Evolutionary conservation across 2,888 invertebrate genomes (phyloP).

Genomic region (Fissipunctia ypsillon): DNA sequence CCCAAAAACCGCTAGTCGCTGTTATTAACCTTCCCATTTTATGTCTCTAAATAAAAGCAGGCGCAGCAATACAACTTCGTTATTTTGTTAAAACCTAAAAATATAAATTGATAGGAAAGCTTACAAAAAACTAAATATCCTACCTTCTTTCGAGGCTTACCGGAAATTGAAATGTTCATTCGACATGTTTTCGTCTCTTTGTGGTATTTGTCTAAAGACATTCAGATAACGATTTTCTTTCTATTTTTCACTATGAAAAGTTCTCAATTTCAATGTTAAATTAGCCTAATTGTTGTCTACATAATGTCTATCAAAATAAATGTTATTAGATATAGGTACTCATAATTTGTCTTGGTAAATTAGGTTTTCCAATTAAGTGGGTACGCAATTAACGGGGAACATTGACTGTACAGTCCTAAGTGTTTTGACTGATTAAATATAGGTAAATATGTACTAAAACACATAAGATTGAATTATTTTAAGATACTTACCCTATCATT

Average conservation of each 20-base stretch:
- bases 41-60: background rate
- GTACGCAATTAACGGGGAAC: background rate
- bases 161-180: slow-evolving; percentile 32
- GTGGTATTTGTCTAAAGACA: background rate
- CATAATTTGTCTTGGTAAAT: slow-evolving; percentile 10
- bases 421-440: background rate
- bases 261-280: slow-evolving; percentile 1
- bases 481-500: too few species aligned
- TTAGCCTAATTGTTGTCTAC: slow-evolving; percentile 26
- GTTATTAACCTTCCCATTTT: slow-evolving; percentile 1
- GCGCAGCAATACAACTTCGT: background rate
- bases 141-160: background rate
- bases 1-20: background rate
- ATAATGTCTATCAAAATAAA: slow-evolving; percentile 26
- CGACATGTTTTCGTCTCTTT: slow-evolving; percentile 8
- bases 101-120: background rate
- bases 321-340: slow-evolving; percentile 1
- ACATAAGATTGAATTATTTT: background rate
- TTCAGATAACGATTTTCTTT: slow-evolving; percentile 16
- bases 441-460: background rate
- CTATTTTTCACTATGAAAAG: background rate
- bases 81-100: background rate
- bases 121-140: slow-evolving; percentile 6
- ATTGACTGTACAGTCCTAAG: background rate
- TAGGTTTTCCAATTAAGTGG: background rate